Evolutionary conservation across 2,888 invertebrate genomes (phyloP).

Genomic region (Auanema freiburgensis): DNA sequence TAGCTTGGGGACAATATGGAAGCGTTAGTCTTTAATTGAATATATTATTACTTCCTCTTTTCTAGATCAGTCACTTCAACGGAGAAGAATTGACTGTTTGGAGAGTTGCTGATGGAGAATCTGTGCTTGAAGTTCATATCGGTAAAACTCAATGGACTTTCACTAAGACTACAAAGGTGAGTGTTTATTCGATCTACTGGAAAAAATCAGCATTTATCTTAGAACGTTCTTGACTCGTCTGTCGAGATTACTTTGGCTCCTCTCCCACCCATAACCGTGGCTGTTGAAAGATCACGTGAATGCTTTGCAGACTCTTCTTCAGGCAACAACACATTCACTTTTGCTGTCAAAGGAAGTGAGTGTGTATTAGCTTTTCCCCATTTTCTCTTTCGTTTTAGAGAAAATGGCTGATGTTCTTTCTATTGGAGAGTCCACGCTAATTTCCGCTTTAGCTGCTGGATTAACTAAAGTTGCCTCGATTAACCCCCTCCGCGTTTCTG

Average conservation of each 20-base stretch:
- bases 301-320: neutral
- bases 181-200: too few relatives aligned
- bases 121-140: neutral
- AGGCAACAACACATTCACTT: neutral
- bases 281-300: neutral
- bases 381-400: constrained; percentile 7
- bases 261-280: neutral
- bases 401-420: neutral
- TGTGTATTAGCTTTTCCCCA: neutral
- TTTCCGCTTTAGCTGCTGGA: constrained; percentile 3
- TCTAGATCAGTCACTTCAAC: neutral
- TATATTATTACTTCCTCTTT: neutral
- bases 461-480: neutral
- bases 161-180: too few relatives aligned
- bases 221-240: neutral
- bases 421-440: constrained; percentile 8
- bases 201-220: too few relatives aligned
- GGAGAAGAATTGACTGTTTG: neutral
- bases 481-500: constrained; percentile 7
- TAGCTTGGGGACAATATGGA: constrained; percentile 3
- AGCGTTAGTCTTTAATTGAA: neutral
- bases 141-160: too few relatives aligned
- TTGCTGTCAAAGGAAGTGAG: constrained; percentile 12
- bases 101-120: neutral
- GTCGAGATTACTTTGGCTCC: neutral